These are phyloP conservation scores for Upupa epops DNA, from an alignment of 2,113 vertebrate genomes.

Conservation along the genomic window DNA sequence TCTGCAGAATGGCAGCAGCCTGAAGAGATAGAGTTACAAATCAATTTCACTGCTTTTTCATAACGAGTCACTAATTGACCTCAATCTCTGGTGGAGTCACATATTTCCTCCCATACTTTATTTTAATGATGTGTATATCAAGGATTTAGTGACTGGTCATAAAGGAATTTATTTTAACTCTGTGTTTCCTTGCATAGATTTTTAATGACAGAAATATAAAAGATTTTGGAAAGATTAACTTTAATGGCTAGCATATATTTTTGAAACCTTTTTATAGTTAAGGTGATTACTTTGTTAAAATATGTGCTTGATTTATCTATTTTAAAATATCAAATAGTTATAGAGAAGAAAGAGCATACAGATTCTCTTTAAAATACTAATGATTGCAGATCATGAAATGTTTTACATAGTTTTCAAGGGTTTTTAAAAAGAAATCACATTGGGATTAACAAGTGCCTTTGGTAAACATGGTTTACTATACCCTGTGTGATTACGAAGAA, in stretches of 20 bases:
- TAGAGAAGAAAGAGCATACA: neutral
- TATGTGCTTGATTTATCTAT: constrained; percentile 10
- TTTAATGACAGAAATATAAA: constrained; percentile 57
- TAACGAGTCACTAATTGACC: constrained; percentile 79
- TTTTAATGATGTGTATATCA: constrained; percentile 67
- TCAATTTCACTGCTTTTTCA: constrained; percentile 75
- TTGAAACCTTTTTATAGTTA: constrained; percentile 46
- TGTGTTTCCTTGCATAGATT: constrained; percentile 29
- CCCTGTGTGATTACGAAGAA: neutral
- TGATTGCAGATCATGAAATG: neutral
- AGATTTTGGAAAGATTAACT: constrained; percentile 31
- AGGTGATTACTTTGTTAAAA: constrained; percentile 51
- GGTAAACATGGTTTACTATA: neutral
- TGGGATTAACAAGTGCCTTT: neutral
- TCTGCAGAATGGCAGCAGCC: constrained; percentile 60
- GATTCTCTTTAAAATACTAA: neutral
- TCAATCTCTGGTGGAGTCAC: constrained; percentile 70
- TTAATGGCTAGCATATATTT: constrained; percentile 16
- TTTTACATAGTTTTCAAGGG: neutral
- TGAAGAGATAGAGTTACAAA: constrained; percentile 75
- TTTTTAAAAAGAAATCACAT: neutral
- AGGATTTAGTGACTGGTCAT: constrained; percentile 58
- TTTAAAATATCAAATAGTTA: neutral
- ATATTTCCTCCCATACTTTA: constrained; percentile 70
- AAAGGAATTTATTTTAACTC: constrained; percentile 69